Evolutionary conservation across 2,888 invertebrate genomes (phyloP).

Genomic region (Mactromeris polynyma): DNA sequence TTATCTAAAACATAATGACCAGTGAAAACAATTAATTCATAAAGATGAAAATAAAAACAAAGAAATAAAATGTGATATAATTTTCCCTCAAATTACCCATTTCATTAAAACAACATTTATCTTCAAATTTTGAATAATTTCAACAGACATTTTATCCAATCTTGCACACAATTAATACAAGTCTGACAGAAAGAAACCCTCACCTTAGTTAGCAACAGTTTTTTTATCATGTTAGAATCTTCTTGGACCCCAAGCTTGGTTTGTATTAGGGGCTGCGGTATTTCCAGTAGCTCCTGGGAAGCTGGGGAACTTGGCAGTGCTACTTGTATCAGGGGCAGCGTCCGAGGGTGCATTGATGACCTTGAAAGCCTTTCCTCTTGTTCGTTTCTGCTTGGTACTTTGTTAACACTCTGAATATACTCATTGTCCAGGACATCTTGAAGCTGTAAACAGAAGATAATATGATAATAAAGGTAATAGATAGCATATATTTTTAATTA

Average conservation of each 20-base stretch:
- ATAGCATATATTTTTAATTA: no score
- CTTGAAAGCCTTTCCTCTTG: slow-evolving; percentile 80
- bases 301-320: slow-evolving; percentile 87
- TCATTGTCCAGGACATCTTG: slow-evolving; percentile 87
- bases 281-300: slow-evolving; percentile 69
- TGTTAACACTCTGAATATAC: slow-evolving; percentile 83
- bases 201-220: neutral
- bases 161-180: neutral
- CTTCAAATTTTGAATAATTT: neutral
- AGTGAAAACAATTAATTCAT: neutral
- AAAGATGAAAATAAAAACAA: neutral
- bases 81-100: no score
- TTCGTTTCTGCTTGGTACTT: slow-evolving; percentile 81
- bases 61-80: neutral
- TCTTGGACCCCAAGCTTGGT: slow-evolving; percentile 80
- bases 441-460: slow-evolving; percentile 80
- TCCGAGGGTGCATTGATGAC: slow-evolving; percentile 87
- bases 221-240: slow-evolving; percentile 27
- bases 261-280: slow-evolving; percentile 77
- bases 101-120: slow-evolving; percentile 2
- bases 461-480: no score
- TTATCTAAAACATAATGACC: neutral
- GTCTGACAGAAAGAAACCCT: neutral
- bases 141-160: neutral
- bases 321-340: slow-evolving; percentile 85